These are phyloP conservation scores for Forficula auricularia DNA, from an alignment of 1,140 invertebrate genomes.

Conservation along the genomic window DNA sequence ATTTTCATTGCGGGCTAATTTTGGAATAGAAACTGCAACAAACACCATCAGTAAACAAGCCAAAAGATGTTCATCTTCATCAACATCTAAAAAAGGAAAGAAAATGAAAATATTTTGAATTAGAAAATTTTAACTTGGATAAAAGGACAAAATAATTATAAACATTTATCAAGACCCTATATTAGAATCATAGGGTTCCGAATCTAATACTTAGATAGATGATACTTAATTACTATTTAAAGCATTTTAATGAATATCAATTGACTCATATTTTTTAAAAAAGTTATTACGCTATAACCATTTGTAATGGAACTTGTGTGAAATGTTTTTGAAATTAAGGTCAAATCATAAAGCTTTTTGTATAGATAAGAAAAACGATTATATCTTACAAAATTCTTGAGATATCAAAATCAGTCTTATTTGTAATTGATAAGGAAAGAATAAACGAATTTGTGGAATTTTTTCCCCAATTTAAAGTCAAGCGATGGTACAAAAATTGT, in stretches of 20 bases:
- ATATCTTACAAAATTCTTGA: too few relatives aligned
- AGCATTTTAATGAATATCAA: background rate
- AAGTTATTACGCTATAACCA: too few relatives aligned
- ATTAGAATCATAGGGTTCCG: background rate
- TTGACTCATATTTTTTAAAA: too few relatives aligned
- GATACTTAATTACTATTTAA: background rate
- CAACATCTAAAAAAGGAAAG: constrained; percentile 23
- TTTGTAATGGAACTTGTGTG: too few relatives aligned
- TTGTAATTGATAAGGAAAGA: too few relatives aligned
- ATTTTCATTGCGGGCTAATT: constrained; percentile 76
- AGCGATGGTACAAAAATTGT: too few relatives aligned
- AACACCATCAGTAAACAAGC: constrained; percentile 97
- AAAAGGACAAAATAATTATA: background rate
- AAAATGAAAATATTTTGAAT: constrained; percentile 3
- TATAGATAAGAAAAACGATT: too few relatives aligned
- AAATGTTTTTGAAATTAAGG: too few relatives aligned
- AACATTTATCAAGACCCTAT: background rate
- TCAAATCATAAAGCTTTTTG: too few relatives aligned
- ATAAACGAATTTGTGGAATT: too few relatives aligned
- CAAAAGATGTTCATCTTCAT: constrained; percentile 84
- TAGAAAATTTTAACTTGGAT: background rate
- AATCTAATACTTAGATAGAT: background rate
- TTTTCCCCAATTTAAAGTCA: too few relatives aligned
- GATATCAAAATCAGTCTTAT: too few relatives aligned
- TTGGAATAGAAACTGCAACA: constrained; percentile 92